Base-by-base conservation (phyloP, 1,140 invertebrate genomes). In the Nasonia vitripennis region DNA sequence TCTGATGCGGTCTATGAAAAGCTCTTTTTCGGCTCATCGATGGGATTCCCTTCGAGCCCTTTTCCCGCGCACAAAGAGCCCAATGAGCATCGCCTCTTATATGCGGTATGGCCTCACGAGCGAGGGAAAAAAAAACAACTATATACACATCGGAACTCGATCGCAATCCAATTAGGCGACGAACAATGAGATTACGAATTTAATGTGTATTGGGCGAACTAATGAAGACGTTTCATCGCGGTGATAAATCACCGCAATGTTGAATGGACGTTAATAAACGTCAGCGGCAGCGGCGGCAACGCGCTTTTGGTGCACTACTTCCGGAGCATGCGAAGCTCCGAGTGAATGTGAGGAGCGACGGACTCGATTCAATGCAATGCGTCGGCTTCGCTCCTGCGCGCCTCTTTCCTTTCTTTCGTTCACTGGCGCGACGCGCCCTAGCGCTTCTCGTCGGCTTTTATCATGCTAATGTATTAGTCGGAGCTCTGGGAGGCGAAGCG, bases 381-480 rank as follows among this genome's bases (percentile, higher is more conserved):
- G 27, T 7, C 70, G 70, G 9, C 70, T 11, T 31, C 70, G 55
- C 55, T n/a, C 17, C 55, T 20, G 55, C 17, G 6, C n/a, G 5
- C 31, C 31, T 37, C 34, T 17, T 79, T 17, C 9, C 27, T 34
- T 74, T 45, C 37, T 41, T 74, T 37, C 71, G 1, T 74, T 37
- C n/a, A 45, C n/a, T 12, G 41, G 10, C 20, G 45, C 9, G 10
- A 14, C 71, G 70, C 45, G 7, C 81, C 71, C 27, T 48, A 31
- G n/a, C 79, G 23, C 23, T 51, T 71, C 41, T 45, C 20, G n/a
- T 12, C 68, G 20, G 20, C 74, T 45, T 77, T 77, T 77, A 83
- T 83, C 73, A 75, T 75, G 71, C 81, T 83, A 83, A 75, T 77
- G n/a, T 51, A 77, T 67, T 45, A 75, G 23, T 4, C 48, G 45